These are phyloP conservation scores for Cotesia typhae DNA, from an alignment of 1,140 invertebrate genomes.

Conservation along the genomic window DNA sequence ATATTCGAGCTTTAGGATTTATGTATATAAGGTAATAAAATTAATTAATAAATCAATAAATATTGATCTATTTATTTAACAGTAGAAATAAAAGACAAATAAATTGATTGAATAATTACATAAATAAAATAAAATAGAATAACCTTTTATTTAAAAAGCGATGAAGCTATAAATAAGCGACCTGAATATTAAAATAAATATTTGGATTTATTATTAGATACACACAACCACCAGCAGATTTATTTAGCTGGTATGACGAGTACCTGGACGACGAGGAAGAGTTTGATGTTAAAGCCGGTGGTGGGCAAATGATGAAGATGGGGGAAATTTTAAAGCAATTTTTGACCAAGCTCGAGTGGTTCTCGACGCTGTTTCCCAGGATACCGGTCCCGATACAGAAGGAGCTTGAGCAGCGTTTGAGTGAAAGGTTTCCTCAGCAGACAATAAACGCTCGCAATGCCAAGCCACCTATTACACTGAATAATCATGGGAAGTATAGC, in stretches of 20 bases:
- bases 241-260: slow-evolving; percentile 96
- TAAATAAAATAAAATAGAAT: no score
- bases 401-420: slow-evolving; percentile 80
- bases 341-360: slow-evolving; percentile 97
- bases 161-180: neutral
- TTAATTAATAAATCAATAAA: no score
- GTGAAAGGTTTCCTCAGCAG: slow-evolving; percentile 68
- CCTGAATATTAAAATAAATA: neutral
- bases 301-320: slow-evolving; percentile 92
- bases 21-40: slow-evolving; percentile 85
- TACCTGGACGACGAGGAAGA: slow-evolving; percentile 97
- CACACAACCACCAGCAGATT: slow-evolving; percentile 93
- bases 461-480: slow-evolving; percentile 61
- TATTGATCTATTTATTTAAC: slow-evolving; percentile 23
- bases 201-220: slow-evolving; percentile 75
- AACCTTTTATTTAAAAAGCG: no score
- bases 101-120: neutral
- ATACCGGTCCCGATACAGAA: slow-evolving; percentile 99
- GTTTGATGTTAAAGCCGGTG: slow-evolving; percentile 96
- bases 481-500: slow-evolving; percentile 59
- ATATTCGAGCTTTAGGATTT: slow-evolving; percentile 95
- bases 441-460: slow-evolving; percentile 57
- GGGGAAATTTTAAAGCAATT: slow-evolving; percentile 94
- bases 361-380: slow-evolving; percentile 96
- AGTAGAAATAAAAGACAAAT: no score